These are phyloP conservation scores for Acrobasis suavella DNA, from an alignment of 2,888 invertebrate genomes.

Conservation along the genomic window DNA sequence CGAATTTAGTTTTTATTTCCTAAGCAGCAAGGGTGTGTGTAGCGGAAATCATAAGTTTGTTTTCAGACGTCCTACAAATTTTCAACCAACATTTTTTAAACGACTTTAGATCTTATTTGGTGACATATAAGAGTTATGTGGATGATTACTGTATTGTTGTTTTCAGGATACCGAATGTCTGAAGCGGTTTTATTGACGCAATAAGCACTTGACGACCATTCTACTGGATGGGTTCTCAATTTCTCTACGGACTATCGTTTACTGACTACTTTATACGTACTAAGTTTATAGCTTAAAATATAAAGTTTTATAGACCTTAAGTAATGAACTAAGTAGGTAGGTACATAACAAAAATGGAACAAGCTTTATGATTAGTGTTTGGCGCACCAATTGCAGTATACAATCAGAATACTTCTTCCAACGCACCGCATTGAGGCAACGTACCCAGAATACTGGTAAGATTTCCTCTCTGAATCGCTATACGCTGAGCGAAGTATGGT, in stretches of 20 bases:
- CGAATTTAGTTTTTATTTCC: constrained; percentile 2
- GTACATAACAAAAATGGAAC: too few relatives aligned
- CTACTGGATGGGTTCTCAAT: constrained; percentile 17
- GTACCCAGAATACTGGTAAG: too few relatives aligned
- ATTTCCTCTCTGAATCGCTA: too few relatives aligned
- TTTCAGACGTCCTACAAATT: constrained; percentile 2
- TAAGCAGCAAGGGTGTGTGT: neutral
- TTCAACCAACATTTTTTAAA: neutral
- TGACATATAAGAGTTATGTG: neutral
- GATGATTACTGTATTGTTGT: neutral
- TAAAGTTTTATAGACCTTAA: neutral
- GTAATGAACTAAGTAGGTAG: too few relatives aligned
- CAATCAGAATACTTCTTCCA: too few relatives aligned
- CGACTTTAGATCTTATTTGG: neutral
- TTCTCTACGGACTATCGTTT: constrained; percentile 13
- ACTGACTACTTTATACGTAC: constrained; percentile 1
- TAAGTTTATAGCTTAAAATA: constrained; percentile 5
- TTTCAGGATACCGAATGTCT: constrained; percentile 47
- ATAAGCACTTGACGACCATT: constrained; percentile 60
- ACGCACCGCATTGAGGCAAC: too few relatives aligned
- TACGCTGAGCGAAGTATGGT: too few relatives aligned
- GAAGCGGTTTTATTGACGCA: constrained; percentile 68
- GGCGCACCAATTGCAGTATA: too few relatives aligned
- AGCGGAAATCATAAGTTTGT: constrained; percentile 1
- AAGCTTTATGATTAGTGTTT: too few relatives aligned